phyloP scores from a whole-genome alignment of 2,113 vertebrate species.

The Cephalopterus ornatus region DNA sequence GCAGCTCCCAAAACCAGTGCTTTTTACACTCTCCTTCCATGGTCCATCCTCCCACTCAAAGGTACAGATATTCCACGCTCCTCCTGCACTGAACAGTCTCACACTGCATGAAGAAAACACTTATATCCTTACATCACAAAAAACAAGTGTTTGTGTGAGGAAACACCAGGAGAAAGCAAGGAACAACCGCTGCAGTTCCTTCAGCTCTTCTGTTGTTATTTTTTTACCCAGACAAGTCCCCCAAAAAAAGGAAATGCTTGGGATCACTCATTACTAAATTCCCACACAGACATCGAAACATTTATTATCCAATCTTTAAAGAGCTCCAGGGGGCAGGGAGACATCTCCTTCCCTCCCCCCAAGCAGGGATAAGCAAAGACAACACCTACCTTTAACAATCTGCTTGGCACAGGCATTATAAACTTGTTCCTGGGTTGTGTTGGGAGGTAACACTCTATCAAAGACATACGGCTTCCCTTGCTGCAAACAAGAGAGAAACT shows the following conservation, averaged over 20 bases:
- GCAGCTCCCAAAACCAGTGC: neutral
- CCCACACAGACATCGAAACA: neutral
- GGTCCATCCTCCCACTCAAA: neutral
- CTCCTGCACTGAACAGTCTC: neutral
- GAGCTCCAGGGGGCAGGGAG: neutral
- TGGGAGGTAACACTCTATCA: slow-evolving; percentile 87
- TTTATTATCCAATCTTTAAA: neutral
- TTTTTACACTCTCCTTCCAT: neutral
- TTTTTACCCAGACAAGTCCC: neutral
- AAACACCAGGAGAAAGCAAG: neutral
- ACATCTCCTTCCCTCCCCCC: neutral
- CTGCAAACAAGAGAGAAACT: slow-evolving; percentile 40
- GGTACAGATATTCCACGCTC: neutral
- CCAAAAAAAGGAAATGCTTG: neutral
- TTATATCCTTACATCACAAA: neutral
- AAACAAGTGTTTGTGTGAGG: neutral
- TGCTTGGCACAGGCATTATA: slow-evolving; percentile 92
- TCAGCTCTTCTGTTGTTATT: neutral
- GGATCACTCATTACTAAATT: neutral
- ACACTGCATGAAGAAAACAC: fast-evolving
- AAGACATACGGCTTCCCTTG: slow-evolving; percentile 91
- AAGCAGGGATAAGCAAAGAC: neutral
- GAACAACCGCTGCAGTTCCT: neutral
- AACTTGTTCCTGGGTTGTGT: slow-evolving; percentile 88
- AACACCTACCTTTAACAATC: slow-evolving; percentile 88